Conservation (phyloP, 2,797 vertebrate species). For the Hyperoplus immaculatus region DNA sequence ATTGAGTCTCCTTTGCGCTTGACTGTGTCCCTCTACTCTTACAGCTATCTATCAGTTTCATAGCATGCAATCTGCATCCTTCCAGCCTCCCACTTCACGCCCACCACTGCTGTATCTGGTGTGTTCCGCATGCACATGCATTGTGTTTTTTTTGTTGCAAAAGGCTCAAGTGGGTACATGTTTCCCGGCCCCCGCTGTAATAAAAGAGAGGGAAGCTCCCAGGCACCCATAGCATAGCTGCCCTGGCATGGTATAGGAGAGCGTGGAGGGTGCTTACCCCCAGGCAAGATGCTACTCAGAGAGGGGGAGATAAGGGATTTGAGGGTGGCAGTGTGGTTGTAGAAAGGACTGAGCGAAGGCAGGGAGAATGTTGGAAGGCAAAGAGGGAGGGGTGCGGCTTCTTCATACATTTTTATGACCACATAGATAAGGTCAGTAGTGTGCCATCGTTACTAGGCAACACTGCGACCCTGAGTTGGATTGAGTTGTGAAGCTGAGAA, state of each 20-base stretch:
- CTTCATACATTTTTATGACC: constrained; percentile 92
- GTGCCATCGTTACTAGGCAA: constrained; percentile 90
- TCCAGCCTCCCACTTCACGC: constrained; percentile 79
- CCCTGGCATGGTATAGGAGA: constrained; percentile 69
- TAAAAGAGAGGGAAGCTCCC: constrained; percentile 76
- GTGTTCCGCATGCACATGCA: constrained; percentile 46
- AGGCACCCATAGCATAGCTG: constrained; percentile 69
- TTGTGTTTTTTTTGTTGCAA: constrained; percentile 44
- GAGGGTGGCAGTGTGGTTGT: constrained; percentile 59
- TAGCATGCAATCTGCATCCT: constrained; percentile 82
- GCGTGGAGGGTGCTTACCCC: constrained; percentile 74
- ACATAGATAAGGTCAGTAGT: constrained; percentile 90
- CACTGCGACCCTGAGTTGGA: constrained; percentile 87
- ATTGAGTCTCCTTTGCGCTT: constrained; percentile 78
- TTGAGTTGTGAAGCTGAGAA: constrained; percentile 88
- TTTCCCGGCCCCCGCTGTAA: constrained; percentile 55
- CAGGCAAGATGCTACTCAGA: constrained; percentile 74
- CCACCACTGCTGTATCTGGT: constrained; percentile 73
- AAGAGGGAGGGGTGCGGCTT: constrained; percentile 48
- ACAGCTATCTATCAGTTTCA: constrained; percentile 82
- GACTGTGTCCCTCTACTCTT: constrained; percentile 78
- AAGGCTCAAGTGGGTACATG: constrained; percentile 51
- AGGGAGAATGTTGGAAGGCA: constrained; percentile 56
- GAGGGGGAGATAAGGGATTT: constrained; percentile 59
- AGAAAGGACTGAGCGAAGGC: constrained; percentile 63